Conservation (phyloP, 2,888 invertebrate genomes). For the Agrochola circellaris region DNA sequence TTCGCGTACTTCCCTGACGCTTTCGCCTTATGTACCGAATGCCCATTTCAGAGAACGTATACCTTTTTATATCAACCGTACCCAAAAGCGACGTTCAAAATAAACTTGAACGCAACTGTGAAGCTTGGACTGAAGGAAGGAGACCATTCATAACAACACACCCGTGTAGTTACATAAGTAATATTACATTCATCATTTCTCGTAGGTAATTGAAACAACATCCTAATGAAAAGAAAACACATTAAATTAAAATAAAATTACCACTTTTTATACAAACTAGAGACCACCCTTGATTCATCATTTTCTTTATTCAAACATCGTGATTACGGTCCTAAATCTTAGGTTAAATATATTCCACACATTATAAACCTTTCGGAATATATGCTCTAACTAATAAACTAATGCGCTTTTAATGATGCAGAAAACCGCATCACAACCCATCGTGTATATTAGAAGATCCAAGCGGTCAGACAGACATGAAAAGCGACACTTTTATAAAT, state of each 20-base stretch:
- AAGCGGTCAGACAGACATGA: no score
- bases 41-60: background rate
- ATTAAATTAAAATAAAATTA: background rate
- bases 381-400: background rate
- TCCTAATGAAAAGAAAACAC: background rate
- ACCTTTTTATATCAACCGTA: background rate
- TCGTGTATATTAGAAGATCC: no score
- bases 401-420: no score
- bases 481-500: background rate
- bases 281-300: no score
- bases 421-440: background rate
- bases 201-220: background rate
- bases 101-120: slow-evolving; percentile 5
- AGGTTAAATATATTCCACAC: background rate
- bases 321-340: background rate
- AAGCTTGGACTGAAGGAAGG: background rate
- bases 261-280: no score
- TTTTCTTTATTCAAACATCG: no score
- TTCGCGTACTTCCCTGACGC: no score
- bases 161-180: no score
- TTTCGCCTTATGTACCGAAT: no score
- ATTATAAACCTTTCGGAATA: background rate
- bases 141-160: background rate
- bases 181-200: slow-evolving; percentile 2
- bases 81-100: background rate